Evolutionary conservation across 2,797 vertebrate genomes (phyloP).

Genomic region (Paguma larvata): DNA sequence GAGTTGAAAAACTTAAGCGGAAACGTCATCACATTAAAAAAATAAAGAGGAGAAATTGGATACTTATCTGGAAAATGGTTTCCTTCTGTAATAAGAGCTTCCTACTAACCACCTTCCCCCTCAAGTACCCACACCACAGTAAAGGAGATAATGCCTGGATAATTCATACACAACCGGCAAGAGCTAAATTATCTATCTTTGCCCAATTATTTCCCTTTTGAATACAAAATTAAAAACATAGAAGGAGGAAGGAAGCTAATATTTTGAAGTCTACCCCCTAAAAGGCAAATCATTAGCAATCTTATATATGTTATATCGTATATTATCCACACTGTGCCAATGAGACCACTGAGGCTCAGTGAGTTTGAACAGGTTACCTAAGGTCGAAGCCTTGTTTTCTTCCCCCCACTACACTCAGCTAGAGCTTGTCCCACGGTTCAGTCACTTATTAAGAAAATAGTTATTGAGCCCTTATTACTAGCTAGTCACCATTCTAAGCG

Average conservation of each 20-base stretch:
- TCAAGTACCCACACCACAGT: neutral
- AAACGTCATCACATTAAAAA: slow-evolving; percentile 11
- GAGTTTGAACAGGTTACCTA: slow-evolving; percentile 20
- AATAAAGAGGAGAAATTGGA: neutral
- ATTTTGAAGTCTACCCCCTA: slow-evolving; percentile 27
- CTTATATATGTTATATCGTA: neutral
- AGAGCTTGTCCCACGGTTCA: slow-evolving; percentile 7
- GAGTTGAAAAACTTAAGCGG: slow-evolving; percentile 29
- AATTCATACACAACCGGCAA: neutral
- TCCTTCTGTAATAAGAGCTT: neutral
- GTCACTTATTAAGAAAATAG: slow-evolving; percentile 9
- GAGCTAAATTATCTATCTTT: slow-evolving; percentile 33
- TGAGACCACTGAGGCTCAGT: neutral
- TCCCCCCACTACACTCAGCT: neutral
- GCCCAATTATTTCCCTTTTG: neutral
- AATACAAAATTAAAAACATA: slow-evolving; percentile 38
- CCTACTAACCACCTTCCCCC: neutral
- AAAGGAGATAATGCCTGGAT: neutral
- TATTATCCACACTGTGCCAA: neutral
- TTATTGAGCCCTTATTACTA: neutral
- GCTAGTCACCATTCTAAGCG: neutral
- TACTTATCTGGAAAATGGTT: slow-evolving; percentile 35
- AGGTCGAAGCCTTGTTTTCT: neutral
- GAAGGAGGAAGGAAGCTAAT: slow-evolving; percentile 15
- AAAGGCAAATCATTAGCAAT: neutral